phyloP scores from a whole-genome alignment of 2,797 vertebrate species.

The Alca torda region DNA sequence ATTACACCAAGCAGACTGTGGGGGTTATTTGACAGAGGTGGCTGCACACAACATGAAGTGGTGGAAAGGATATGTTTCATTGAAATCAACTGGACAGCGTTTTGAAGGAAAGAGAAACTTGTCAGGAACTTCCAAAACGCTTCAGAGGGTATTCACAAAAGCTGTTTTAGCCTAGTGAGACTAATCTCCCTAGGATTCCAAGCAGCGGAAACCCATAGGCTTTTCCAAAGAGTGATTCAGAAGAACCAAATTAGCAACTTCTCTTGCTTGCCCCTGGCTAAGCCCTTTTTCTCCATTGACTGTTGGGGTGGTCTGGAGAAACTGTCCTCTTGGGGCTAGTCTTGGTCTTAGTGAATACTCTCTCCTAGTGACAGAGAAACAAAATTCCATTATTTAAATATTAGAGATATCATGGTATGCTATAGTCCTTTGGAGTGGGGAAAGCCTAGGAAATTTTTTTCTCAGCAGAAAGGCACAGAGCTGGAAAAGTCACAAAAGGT shows the following conservation, averaged over 20 bases:
- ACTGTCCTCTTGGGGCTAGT: rapidly evolving
- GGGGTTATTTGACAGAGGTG: background rate
- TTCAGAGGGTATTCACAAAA: background rate
- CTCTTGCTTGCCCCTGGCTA: background rate
- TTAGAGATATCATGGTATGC: background rate
- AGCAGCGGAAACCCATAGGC: background rate
- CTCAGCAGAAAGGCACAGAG: background rate
- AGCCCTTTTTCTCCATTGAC: background rate
- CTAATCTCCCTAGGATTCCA: background rate
- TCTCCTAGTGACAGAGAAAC: background rate
- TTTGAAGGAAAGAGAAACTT: background rate
- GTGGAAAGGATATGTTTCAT: background rate
- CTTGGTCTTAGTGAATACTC: background rate
- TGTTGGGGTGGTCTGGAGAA: background rate
- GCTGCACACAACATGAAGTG: background rate
- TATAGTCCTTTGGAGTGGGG: background rate
- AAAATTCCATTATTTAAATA: background rate
- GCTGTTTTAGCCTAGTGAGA: background rate
- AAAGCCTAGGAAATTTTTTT: background rate
- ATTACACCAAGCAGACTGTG: background rate
- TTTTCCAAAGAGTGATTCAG: background rate
- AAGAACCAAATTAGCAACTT: background rate
- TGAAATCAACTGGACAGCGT: background rate
- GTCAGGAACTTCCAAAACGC: background rate
- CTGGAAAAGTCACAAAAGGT: background rate